Conservation (phyloP, 1,140 invertebrate genomes). For the Pseudomyrmex pallidus region DNA sequence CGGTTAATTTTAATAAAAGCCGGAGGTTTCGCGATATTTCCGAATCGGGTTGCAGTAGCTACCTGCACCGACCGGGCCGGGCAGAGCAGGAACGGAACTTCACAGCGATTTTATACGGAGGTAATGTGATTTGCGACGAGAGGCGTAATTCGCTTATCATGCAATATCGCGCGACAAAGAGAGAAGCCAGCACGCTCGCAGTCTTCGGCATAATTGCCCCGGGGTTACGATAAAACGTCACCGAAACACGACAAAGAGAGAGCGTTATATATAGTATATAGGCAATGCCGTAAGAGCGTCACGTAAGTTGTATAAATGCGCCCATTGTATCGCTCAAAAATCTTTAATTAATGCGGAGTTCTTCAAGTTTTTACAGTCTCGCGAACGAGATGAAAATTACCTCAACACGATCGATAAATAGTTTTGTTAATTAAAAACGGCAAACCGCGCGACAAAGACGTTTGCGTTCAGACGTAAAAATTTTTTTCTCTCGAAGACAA, state of each 20-base stretch:
- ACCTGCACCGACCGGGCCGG: conserved; percentile 14
- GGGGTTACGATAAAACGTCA: conserved; percentile 34
- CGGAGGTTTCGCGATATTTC: conserved; percentile 30
- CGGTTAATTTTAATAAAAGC: conserved; percentile 8
- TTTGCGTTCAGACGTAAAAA: background rate
- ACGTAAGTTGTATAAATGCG: background rate
- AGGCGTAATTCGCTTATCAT: conserved; percentile 80
- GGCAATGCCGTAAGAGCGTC: background rate
- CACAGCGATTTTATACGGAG: conserved; percentile 76
- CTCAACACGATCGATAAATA: background rate
- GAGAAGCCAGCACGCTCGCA: conserved; percentile 63
- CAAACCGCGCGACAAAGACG: background rate
- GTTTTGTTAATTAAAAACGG: background rate
- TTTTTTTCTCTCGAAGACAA: background rate
- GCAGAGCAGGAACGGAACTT: conserved; percentile 31
- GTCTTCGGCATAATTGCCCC: conserved; percentile 49
- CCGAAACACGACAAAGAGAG: background rate
- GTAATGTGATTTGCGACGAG: conserved; percentile 79
- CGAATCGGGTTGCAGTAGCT: background rate
- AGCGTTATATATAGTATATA: background rate
- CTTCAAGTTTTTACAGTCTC: no score
- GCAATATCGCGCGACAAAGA: conserved; percentile 82
- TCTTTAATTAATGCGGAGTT: no score
- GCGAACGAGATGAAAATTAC: background rate
- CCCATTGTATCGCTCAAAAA: background rate